These are phyloP conservation scores for Calliphora vicina DNA, from an alignment of 1,140 invertebrate genomes.

Conservation along the genomic window DNA sequence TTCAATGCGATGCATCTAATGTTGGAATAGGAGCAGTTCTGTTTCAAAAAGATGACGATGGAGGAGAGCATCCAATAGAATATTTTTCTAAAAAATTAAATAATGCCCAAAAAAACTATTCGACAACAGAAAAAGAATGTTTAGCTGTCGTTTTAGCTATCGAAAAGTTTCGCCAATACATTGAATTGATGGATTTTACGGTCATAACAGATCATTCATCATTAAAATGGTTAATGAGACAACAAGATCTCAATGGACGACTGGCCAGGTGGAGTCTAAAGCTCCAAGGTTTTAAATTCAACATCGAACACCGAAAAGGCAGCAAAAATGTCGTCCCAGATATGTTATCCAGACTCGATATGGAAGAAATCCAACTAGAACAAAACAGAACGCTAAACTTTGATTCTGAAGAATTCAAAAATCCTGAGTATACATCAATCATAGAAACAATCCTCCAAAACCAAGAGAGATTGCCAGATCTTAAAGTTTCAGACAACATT, in stretches of 20 bases:
- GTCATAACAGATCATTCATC: conserved; percentile 53
- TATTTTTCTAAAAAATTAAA: conserved; percentile 52
- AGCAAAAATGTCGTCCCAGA: conserved; percentile 50
- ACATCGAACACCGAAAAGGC: conserved; percentile 49
- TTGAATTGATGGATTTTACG: conserved; percentile 58
- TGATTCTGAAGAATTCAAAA: background rate
- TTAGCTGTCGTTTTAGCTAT: conserved; percentile 63
- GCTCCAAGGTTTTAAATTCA: background rate
- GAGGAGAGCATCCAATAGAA: conserved; percentile 44
- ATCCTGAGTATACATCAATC: background rate
- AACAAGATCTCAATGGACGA: background rate
- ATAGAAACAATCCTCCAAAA: background rate
- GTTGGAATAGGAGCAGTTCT: conserved; percentile 17
- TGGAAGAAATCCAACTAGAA: conserved; percentile 9
- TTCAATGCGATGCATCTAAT: background rate
- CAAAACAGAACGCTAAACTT: background rate
- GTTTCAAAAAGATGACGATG: conserved; percentile 46
- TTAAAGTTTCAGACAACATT: background rate
- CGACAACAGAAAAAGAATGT: conserved; percentile 62
- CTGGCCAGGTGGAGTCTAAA: background rate
- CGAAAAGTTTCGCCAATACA: conserved; percentile 61
- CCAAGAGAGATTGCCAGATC: conserved; percentile 10
- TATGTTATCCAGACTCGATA: conserved; percentile 43
- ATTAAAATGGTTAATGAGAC: conserved; percentile 49
- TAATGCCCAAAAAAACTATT: conserved; percentile 59